Percentiles rank a stretch among this genome's conserved stretches.
Conservation (phyloP, 2,888 invertebrate genomes). For the Tholera decimalis region DNA sequence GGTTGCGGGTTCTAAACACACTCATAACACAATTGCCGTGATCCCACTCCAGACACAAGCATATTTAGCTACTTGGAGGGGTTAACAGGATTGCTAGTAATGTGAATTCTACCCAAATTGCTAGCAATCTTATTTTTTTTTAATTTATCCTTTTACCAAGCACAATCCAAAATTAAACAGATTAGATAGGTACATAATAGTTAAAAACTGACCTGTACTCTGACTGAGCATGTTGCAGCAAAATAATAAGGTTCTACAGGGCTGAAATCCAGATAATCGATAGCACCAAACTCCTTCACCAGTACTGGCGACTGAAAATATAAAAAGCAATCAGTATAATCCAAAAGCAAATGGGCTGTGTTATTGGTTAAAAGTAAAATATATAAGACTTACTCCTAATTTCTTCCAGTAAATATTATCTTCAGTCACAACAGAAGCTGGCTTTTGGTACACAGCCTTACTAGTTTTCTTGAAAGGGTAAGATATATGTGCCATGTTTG, state of each 20-base stretch:
- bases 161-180: neutral
- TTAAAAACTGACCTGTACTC: conserved; percentile 92
- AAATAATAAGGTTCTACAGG: conserved; percentile 97
- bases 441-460: conserved; percentile 93
- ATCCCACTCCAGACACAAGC: too few relatives aligned
- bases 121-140: too few relatives aligned
- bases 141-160: neutral
- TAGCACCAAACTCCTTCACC: conserved; percentile 97
- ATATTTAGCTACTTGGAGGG: too few relatives aligned
- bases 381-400: conserved; percentile 95
- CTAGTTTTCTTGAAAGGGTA: conserved; percentile 94
- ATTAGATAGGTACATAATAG: neutral
- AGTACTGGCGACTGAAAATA: conserved; percentile 94
- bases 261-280: conserved; percentile 97
- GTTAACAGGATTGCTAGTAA: too few relatives aligned
- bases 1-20: too few relatives aligned
- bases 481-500: conserved; percentile 83
- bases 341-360: neutral
- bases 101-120: too few relatives aligned
- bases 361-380: neutral
- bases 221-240: conserved; percentile 97
- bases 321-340: conserved; percentile 22
- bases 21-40: too few relatives aligned
- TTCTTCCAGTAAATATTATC: conserved; percentile 97
- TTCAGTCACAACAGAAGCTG: conserved; percentile 93